Conservation (phyloP, 2,888 invertebrate genomes). For the Erebia palarica region DNA sequence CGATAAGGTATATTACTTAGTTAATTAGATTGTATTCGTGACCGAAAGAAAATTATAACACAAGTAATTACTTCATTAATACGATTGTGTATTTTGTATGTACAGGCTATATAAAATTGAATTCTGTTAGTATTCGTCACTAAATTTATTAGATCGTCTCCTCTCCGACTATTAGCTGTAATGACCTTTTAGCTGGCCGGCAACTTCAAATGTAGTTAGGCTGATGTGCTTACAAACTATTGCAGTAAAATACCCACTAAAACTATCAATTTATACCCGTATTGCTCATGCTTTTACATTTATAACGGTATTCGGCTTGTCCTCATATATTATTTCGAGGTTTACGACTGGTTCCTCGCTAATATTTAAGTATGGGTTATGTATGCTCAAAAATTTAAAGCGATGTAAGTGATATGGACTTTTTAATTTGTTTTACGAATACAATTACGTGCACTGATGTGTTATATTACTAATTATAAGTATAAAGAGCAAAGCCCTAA, state of each 20-base stretch:
- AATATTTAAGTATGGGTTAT: slow-evolving; percentile 26
- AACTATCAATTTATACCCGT: slow-evolving; percentile 57
- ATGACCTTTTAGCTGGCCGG: slow-evolving; percentile 77
- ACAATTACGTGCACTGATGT: not conserved
- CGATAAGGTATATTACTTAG: not conserved
- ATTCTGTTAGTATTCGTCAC: not conserved
- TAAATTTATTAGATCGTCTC: not conserved
- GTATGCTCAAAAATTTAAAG: slow-evolving; percentile 1
- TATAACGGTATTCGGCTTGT: slow-evolving; percentile 25
- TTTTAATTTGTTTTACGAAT: not conserved
- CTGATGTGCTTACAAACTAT: slow-evolving; percentile 63
- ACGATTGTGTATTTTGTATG: not conserved
- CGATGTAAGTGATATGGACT: not conserved
- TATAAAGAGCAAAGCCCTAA: too few species aligned
- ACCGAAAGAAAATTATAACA: not conserved
- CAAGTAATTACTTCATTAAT: not conserved
- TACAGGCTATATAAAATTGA: not conserved
- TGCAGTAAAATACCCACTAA: slow-evolving; percentile 61
- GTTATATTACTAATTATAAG: not conserved
- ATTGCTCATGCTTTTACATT: slow-evolving; percentile 30
- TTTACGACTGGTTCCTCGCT: slow-evolving; percentile 27
- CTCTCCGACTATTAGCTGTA: slow-evolving; percentile 47
- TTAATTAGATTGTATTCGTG: not conserved
- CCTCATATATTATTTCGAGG: slow-evolving; percentile 31
- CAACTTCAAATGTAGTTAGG: slow-evolving; percentile 75